Evolutionary conservation across 2,113 vertebrate genomes (phyloP).

Genomic region (Asarcornis scutulata): DNA sequence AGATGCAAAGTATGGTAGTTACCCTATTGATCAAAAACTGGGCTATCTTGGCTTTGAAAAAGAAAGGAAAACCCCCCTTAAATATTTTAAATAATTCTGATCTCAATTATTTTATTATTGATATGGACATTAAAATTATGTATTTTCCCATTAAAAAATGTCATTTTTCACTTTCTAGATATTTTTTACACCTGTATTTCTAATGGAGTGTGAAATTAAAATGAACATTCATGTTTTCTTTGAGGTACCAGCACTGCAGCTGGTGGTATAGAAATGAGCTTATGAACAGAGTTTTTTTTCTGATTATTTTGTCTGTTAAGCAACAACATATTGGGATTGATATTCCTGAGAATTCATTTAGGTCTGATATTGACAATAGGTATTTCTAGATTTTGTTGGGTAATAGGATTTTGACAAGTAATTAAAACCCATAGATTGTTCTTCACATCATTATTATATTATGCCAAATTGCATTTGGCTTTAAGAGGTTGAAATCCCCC

Average conservation of each 20-base stretch:
- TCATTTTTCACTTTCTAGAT: constrained; percentile 6
- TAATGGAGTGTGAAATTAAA: constrained; percentile 36
- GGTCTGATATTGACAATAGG: not conserved
- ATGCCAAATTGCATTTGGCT: not conserved
- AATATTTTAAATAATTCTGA: not conserved
- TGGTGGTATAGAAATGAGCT: not conserved
- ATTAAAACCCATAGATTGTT: not conserved
- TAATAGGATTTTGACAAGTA: not conserved
- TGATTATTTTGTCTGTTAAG: not conserved
- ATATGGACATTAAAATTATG: not conserved
- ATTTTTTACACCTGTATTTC: constrained; percentile 21
- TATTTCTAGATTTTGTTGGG: not conserved
- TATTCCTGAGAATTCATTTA: not conserved
- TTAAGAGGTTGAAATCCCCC: not conserved
- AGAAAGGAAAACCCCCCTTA: not conserved
- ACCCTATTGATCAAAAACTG: not conserved
- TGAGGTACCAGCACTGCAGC: not conserved
- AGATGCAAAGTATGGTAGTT: not conserved
- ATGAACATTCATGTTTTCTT: not conserved
- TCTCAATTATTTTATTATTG: constrained; percentile 13
- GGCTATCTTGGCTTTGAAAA: not conserved
- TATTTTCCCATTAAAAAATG: not conserved
- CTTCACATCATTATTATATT: not conserved
- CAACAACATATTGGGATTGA: not conserved
- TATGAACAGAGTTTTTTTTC: not conserved